Base-by-base conservation (phyloP, 1,140 invertebrate genomes). In the Pogonognathellus flavescens region DNA sequence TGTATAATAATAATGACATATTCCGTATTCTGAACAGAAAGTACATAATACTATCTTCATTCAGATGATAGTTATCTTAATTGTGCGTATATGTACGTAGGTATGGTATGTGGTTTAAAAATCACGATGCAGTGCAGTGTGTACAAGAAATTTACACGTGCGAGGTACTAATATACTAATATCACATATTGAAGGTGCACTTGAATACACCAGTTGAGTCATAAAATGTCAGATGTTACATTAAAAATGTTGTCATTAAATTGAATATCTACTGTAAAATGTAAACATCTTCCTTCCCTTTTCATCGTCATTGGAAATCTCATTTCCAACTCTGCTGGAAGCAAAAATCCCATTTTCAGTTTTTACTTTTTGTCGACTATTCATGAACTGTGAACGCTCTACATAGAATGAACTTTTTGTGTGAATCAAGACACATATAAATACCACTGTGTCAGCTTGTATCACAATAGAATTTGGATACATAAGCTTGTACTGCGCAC, bases 251-350 rank as follows among this genome's bases (percentile, higher is more conserved):
- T 57, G 11, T 57, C 53, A 14, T 13, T n/a, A 57, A 57, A 57
- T 2, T 57, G 53, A 57, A 57, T 57, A 76, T 16, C 41, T 25
- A 41, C 41, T 76, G 9, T 4, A 49, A 76, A 76, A 49, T 76
- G 70, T 76, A 31, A 49, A 76, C 70, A 76, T 76, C 70, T 49
- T 76, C 70, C 70, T 76, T 76, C 49, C 41, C 66, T 14, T 49
- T 41, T 14, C 25, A 7, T 76, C 70, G 3, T 76, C 70, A 13
- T 72, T 25, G 31, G 41, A 76, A 49, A 49, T 76, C 70, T 76
- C 41, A 76, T 76, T 76, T 76, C 70, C 70, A 76, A 41, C 70
- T n/a, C 70, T 14, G 70, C n/a, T 49, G 70, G 70, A 50, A 76
- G 70, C 70, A 50, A 76, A 41, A 72, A 49, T 72, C 16, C 31